phyloP scores from a whole-genome alignment of 2,797 vertebrate species.

The Toxotes lorentzi region DNA sequence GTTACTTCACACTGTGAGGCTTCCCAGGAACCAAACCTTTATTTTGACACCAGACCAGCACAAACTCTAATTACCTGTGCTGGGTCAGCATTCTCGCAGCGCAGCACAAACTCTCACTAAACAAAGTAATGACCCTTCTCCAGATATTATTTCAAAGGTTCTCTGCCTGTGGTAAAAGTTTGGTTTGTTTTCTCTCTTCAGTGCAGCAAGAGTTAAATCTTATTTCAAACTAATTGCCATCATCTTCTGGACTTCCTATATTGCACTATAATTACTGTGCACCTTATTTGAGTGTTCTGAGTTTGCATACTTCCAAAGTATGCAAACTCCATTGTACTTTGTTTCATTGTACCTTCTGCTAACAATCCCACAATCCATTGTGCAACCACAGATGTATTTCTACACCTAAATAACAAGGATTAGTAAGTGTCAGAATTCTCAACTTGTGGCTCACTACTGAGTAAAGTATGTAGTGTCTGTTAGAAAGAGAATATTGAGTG shows the following conservation, averaged over 20 bases:
- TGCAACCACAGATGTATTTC: not conserved
- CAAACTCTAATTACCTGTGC: slow-evolving; percentile 75
- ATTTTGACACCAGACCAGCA: slow-evolving; percentile 63
- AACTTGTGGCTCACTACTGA: not conserved
- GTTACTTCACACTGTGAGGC: slow-evolving; percentile 59
- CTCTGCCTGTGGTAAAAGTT: slow-evolving; percentile 14
- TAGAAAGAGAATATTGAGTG: no score
- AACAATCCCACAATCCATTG: no score
- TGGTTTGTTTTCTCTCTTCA: not conserved
- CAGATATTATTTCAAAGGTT: slow-evolving; percentile 34
- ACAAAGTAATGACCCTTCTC: slow-evolving; percentile 54
- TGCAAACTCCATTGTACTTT: no score
- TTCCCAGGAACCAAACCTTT: slow-evolving; percentile 62
- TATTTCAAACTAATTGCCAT: not conserved
- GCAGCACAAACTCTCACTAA: slow-evolving; percentile 24
- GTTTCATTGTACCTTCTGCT: no score
- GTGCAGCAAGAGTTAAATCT: not conserved
- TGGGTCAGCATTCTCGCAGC: slow-evolving; percentile 67
- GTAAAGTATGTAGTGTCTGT: not conserved
- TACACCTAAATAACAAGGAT: not conserved
- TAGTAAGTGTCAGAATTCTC: not conserved
- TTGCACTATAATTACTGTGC: no score
- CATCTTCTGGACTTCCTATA: no score
- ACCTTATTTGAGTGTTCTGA: no score
- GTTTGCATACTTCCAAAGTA: no score